phyloP scores from a whole-genome alignment of 1,140 invertebrate species.

The Wiebesia pumilae region DNA sequence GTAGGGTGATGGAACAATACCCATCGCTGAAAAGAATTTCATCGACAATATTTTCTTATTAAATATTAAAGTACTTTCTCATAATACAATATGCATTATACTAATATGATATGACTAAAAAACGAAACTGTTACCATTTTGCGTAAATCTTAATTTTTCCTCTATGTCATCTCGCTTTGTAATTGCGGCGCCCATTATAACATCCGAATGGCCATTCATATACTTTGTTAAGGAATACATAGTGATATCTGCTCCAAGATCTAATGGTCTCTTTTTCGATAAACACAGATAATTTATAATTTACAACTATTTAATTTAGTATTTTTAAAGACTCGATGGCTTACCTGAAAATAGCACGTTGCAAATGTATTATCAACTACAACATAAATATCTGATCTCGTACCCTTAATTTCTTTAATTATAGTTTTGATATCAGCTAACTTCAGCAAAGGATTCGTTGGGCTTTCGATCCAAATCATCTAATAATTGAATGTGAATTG shows the following conservation, averaged over 20 bases:
- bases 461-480: conserved; percentile 97
- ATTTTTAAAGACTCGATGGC: conserved; percentile 14
- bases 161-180: conserved; percentile 84
- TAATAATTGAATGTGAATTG: too few relatives aligned
- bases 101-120: not conserved
- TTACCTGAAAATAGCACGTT: conserved; percentile 93
- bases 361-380: conserved; percentile 99
- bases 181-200: conserved; percentile 95
- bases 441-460: conserved; percentile 97
- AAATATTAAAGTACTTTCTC: not conserved
- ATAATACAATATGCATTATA: not conserved
- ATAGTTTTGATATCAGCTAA: conserved; percentile 91
- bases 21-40: conserved; percentile 80
- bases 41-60: too few relatives aligned
- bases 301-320: conserved; percentile 10
- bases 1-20: conserved; percentile 95
- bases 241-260: conserved; percentile 93
- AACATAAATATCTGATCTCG: conserved; percentile 83
- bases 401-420: conserved; percentile 78
- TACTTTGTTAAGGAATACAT: conserved; percentile 98
- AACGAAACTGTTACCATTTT: conserved; percentile 87
- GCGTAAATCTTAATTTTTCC: conserved; percentile 86
- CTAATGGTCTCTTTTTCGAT: conserved; percentile 85
- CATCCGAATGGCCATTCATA: conserved; percentile 98
- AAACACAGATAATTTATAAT: not conserved